Evolutionary conservation across 2,113 vertebrate species (phyloP), one percentile per base, ranked within the genome.

Genomic region (Archilochus colubris): DNA sequence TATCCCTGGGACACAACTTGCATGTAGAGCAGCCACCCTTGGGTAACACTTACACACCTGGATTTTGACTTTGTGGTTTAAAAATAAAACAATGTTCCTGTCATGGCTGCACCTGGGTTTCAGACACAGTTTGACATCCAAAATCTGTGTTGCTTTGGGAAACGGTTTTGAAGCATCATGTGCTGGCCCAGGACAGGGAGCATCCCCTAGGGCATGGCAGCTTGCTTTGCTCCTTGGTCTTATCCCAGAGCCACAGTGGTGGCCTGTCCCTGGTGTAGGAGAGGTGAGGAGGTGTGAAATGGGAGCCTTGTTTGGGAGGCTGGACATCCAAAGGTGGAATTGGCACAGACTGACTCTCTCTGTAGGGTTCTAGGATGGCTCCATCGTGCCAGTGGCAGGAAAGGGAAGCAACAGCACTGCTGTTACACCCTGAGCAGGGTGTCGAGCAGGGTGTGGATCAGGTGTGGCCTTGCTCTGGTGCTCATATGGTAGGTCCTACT

Each of bases 361-460:
- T 12, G 19, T 40, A 30, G 40, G 9, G 44, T 1, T 33, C 6
- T 0, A 1, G 46, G 9, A 1, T 57, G 78, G 69, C 61, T 67
- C 23, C 0, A 1, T 44, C 0, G 38, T 0, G 0, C 1, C 17
- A 36, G 43, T 0, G 0, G 1, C 14, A 36, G 68, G 38, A 48
- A n/a, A 27, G 36, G 43, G 54, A 17, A 14, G 81, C 8, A 31
- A 23, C 77, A 66, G 51, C 1, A 0, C 5, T 58, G 57, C 16
- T 2, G 0, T 12, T 21, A 4, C 8, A 0, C 28, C 5, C 2
- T 7, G 0, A 48, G 24, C 61, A 24, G 70, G 19, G 21, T 4
- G 5, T 30, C 6, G 0, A 48, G 24, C 61, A 24, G 70, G 19
- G 21, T 4, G 5, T 30, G 44, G 6, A 2, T 33, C 20, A 17